A percentile compares a stretch with the other conserved stretches of the same genome.
These are phyloP conservation scores for Sapajus apella DNA, from an alignment of 2,113 vertebrate genomes.

Conservation along the genomic window DNA sequence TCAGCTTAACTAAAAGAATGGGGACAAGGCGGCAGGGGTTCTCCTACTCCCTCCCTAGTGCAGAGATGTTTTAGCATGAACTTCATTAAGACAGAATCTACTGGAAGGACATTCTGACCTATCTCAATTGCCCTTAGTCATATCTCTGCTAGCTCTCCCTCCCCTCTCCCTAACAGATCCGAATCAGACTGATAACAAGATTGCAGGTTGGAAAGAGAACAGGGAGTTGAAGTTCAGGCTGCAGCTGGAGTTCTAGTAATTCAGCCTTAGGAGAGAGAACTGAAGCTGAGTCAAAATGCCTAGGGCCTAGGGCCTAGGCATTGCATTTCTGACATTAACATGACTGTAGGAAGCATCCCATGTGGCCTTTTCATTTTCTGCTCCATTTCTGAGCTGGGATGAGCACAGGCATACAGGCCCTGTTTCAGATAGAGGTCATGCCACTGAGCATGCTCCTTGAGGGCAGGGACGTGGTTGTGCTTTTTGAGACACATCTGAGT, in stretches of 20 bases:
- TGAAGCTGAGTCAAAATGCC: conserved; percentile 45
- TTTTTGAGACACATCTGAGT: not conserved
- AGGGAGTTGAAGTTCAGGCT: not conserved
- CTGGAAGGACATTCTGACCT: not conserved
- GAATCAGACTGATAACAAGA: not conserved
- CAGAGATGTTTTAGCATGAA: not conserved
- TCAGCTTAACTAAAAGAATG: not conserved
- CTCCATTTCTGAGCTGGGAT: not conserved
- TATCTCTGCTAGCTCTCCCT: not conserved
- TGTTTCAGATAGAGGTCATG: not conserved
- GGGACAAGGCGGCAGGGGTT: not conserved
- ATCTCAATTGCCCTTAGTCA: not conserved
- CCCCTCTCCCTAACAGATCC: not conserved
- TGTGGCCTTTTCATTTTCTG: not conserved
- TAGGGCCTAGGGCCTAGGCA: not conserved
- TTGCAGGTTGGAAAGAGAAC: not conserved
- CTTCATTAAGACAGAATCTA: not conserved
- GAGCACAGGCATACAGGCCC: not conserved
- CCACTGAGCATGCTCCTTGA: not conserved
- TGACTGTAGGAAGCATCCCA: not conserved
- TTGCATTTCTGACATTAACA: not conserved
- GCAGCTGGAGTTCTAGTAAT: conserved; percentile 26
- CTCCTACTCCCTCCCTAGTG: not conserved
- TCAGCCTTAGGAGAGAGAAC: not conserved
- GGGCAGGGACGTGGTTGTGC: not conserved